phyloP scores from a whole-genome alignment of 2,888 invertebrate species.

The Pecten maximus region DNA sequence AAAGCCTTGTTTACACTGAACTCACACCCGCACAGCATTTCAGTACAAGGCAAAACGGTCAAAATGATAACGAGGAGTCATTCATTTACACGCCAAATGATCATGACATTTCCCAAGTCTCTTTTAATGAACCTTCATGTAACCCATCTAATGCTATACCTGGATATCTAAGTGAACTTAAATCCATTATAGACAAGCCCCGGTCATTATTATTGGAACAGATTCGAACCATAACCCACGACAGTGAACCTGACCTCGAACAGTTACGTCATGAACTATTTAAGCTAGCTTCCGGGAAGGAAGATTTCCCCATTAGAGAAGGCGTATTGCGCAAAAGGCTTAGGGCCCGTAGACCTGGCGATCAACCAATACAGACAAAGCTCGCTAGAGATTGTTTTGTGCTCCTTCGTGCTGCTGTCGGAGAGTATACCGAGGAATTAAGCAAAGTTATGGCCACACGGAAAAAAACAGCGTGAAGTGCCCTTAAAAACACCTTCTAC shows the following conservation, averaged over 20 bases:
- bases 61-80: neutral
- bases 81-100: neutral
- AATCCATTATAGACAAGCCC: neutral
- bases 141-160: neutral
- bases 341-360: neutral
- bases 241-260: neutral
- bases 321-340: neutral
- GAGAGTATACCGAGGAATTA: neutral
- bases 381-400: neutral
- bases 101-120: neutral
- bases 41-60: neutral
- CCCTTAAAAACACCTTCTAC: neutral
- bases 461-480: neutral
- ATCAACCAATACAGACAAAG: neutral
- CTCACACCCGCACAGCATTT: neutral
- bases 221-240: neutral
- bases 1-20: too few relatives aligned
- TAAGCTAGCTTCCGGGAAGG: neutral
- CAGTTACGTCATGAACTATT: neutral
- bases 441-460: neutral
- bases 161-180: neutral
- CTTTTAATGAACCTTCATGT: neutral
- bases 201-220: neutral
- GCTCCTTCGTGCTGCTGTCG: neutral
- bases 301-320: neutral